Conservation (phyloP, 2,888 invertebrate species). For the Diarsia brunnea region DNA sequence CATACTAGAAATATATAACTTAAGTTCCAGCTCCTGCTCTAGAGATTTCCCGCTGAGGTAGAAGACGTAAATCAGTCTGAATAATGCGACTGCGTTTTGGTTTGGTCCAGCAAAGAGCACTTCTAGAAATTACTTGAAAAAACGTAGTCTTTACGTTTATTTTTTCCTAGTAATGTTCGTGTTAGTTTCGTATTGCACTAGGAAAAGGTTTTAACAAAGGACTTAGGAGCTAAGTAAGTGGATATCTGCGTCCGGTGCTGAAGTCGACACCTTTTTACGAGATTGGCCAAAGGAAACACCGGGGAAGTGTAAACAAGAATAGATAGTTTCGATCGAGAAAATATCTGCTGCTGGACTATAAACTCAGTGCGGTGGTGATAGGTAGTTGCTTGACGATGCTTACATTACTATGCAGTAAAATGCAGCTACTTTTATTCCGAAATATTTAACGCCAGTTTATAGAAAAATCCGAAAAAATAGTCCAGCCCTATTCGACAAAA, state of each 20-base stretch:
- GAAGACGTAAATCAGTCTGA: conserved; percentile 75
- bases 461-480: not conserved
- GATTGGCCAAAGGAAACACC: conserved; percentile 40
- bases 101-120: conserved; percentile 72
- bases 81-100: conserved; percentile 72
- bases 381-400: not conserved
- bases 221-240: conserved; percentile 56
- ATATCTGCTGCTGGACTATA: conserved; percentile 6
- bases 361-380: not conserved
- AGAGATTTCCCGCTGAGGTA: conserved; percentile 63
- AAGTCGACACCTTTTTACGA: conserved; percentile 56
- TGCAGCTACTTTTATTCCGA: not conserved
- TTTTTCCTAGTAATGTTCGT: conserved; percentile 44
- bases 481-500: not conserved
- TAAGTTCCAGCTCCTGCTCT: conserved; percentile 23
- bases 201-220: conserved; percentile 51
- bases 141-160: conserved; percentile 22
- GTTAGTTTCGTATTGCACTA: conserved; percentile 39
- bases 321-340: conserved; percentile 26
- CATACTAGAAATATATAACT: conserved; percentile 25
- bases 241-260: conserved; percentile 44
- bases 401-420: not conserved
- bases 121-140: conserved; percentile 71
- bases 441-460: not conserved
- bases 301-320: conserved; percentile 27